Conservation (phyloP, 2,797 vertebrate genomes). For the Sparus aurata region DNA sequence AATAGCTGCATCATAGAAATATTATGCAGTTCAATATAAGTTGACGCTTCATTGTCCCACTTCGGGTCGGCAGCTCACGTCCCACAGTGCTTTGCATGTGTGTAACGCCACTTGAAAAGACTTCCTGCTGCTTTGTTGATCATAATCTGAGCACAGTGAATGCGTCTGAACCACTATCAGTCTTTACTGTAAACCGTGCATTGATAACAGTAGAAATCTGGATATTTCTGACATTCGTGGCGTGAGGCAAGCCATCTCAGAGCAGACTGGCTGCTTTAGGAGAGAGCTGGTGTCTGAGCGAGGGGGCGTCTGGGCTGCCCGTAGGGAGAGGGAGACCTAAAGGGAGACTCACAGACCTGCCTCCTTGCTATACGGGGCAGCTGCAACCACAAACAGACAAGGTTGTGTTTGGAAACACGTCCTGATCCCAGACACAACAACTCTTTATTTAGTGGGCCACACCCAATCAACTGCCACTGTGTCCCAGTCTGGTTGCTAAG, state of each 20-base stretch:
- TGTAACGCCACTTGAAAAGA: slow-evolving; percentile 1
- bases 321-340: slow-evolving; percentile 51
- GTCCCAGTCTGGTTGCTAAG: slow-evolving; percentile 62
- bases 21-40: neutral
- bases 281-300: slow-evolving; percentile 9
- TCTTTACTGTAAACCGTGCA: neutral
- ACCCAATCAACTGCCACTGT: slow-evolving; percentile 76
- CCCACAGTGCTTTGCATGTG: neutral
- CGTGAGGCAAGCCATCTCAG: neutral
- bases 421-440: slow-evolving; percentile 81
- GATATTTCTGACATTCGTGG: slow-evolving; percentile 1
- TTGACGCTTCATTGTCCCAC: slow-evolving; percentile 1
- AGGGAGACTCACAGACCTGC: slow-evolving; percentile 55
- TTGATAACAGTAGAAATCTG: neutral
- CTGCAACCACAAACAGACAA: slow-evolving; percentile 76
- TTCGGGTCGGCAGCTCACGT: neutral
- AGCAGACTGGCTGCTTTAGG: slow-evolving; percentile 15
- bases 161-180: neutral
- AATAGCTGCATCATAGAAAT: neutral
- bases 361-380: slow-evolving; percentile 65
- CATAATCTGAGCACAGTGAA: slow-evolving; percentile 4
- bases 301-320: slow-evolving; percentile 31
- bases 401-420: slow-evolving; percentile 77
- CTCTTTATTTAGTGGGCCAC: slow-evolving; percentile 78
- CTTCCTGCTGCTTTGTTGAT: slow-evolving; percentile 29